Evolutionary conservation across 1,140 invertebrate genomes (phyloP), one percentile per base, ranked within the genome.

Genomic region (Brachionus angularis): DNA sequence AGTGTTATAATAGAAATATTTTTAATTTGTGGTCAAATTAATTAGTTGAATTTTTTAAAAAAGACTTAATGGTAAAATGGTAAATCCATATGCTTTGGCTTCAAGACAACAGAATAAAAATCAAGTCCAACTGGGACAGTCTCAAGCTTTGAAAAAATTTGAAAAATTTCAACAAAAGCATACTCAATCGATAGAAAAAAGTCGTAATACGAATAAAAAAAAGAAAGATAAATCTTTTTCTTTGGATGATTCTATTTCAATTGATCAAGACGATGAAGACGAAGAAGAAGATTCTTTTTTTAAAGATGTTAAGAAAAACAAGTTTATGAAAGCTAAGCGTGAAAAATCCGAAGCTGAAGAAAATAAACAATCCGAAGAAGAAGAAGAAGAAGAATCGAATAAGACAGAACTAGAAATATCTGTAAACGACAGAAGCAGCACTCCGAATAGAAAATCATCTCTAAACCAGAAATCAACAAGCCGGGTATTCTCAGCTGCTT

Each of bases 241-340:
- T n/a, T n/a, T n/a, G n/a, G n/a, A n/a, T 16, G 39, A 42, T 42
- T 42, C 16, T 16, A 42, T 47, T 46, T 67, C 47, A 25, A 36
- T 47, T 8, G 62, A 47, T 10, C 31, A 1, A 23, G 42, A 46
- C 21, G 62, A 67, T 47, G 47, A 44, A 1, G 36, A 67, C 8
- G 62, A 67, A 46, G 62, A 67, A 12, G 62, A 67, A 14, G 62
- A 67, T 33, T 67, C 62, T 16, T 27, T 67, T 14, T 67, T 67
- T 21, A 67, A 67, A 67, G 47, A 67, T 47, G 7, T 67, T 2
- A 67, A 46, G 14, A 58, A 39, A 12, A 58, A 58, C 16, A 67
- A 67, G 21, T 67, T 67, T 49, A 23, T 67, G 1, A 67, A 67
- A 67, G 21, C n/a, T n/a, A n/a, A 42, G 39, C 39, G 16, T 10